Conservation (phyloP, 2,888 invertebrate species). For the Drosophila subsilvestris region DNA sequence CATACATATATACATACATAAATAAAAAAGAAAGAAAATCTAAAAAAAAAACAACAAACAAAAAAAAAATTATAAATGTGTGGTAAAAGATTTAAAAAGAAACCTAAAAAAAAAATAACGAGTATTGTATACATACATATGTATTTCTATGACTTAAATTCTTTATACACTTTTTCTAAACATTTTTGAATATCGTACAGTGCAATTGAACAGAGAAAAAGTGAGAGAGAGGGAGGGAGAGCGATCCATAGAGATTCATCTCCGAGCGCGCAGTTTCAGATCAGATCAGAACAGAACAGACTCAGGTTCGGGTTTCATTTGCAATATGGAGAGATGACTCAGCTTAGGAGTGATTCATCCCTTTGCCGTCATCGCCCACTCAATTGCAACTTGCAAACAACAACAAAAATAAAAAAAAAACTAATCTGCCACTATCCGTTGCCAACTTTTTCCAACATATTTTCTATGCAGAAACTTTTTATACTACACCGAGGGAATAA, state of each 20-base stretch:
- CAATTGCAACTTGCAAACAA: neutral
- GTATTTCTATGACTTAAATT: slow-evolving; percentile 48
- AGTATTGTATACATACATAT: slow-evolving; percentile 48
- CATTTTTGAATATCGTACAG: slow-evolving; percentile 47
- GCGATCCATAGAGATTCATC: slow-evolving; percentile 10
- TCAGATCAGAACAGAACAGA: slow-evolving; percentile 21
- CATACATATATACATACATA: slow-evolving; percentile 52
- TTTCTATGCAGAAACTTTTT: neutral
- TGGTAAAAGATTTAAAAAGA: slow-evolving; percentile 19
- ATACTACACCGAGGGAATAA: neutral
- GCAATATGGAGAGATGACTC: slow-evolving; percentile 10
- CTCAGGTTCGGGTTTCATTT: slow-evolving; percentile 45
- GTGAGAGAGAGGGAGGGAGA: neutral
- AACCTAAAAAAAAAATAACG: slow-evolving; percentile 12
- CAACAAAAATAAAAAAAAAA: too few relatives aligned
- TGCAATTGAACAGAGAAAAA: slow-evolving; percentile 33
- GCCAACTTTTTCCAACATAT: neutral
- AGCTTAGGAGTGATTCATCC: neutral
- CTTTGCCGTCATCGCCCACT: neutral
- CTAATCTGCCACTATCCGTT: slow-evolving; percentile 5
- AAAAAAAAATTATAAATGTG: slow-evolving; percentile 44
- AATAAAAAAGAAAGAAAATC: slow-evolving; percentile 39
- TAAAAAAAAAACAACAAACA: slow-evolving; percentile 24
- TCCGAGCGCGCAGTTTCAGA: slow-evolving; percentile 30
- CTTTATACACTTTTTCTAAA: slow-evolving; percentile 71